phyloP scores from a whole-genome alignment of 2,888 invertebrate species.

The Ditula angustiorana region DNA sequence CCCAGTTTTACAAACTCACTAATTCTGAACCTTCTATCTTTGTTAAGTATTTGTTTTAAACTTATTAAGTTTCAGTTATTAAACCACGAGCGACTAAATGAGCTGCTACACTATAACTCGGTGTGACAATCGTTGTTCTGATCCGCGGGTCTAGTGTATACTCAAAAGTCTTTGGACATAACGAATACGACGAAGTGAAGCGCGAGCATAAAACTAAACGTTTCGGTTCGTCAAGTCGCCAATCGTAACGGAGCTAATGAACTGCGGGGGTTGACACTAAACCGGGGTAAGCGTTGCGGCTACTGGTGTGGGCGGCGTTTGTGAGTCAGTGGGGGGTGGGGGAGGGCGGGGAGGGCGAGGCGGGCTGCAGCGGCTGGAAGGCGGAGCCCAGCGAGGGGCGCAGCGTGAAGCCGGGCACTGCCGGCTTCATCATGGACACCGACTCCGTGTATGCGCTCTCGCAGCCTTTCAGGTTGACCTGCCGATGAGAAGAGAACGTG shows the following conservation, averaged over 20 bases:
- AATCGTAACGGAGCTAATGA: background rate
- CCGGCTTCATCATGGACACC: constrained; percentile 84
- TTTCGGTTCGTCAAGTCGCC: background rate
- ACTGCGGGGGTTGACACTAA: background rate
- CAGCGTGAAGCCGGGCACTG: constrained; percentile 89
- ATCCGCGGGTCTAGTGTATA: too few species aligned
- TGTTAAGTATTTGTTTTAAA: too few species aligned
- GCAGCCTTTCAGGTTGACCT: constrained; percentile 88
- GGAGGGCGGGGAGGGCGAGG: constrained; percentile 45
- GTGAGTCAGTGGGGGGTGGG: constrained; percentile 43
- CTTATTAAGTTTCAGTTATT: too few species aligned
- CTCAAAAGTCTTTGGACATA: too few species aligned
- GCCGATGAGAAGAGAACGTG: constrained; percentile 39
- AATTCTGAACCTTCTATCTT: too few species aligned
- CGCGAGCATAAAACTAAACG: background rate
- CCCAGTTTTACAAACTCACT: too few species aligned
- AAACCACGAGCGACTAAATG: too few species aligned
- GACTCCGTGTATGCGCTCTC: constrained; percentile 72
- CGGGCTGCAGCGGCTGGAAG: constrained; percentile 89
- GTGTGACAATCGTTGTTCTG: too few species aligned
- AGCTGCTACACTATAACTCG: too few species aligned
- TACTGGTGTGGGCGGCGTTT: background rate
- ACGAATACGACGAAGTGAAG: background rate
- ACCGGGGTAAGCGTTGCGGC: background rate
- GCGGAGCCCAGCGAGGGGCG: constrained; percentile 93